These are phyloP conservation scores for Loxodonta africana DNA, from an alignment of 2,113 vertebrate genomes.

Conservation along the genomic window DNA sequence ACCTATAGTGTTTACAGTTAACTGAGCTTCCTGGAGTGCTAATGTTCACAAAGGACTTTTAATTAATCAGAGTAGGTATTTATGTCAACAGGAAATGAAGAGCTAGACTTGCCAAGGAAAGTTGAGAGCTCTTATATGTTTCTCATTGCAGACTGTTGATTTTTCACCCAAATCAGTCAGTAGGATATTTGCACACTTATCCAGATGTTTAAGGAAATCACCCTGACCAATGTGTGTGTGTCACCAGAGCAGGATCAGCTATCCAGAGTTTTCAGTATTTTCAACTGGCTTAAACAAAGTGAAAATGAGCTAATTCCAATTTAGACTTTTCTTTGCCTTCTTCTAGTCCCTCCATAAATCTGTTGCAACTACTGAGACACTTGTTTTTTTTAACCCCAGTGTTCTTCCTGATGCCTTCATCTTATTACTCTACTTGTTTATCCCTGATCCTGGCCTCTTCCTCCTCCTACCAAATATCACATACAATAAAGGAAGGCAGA, in stretches of 20 bases:
- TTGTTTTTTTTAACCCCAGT: background rate
- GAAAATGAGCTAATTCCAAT: background rate
- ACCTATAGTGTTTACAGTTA: conserved; percentile 13
- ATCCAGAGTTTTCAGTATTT: conserved; percentile 5
- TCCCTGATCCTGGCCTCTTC: background rate
- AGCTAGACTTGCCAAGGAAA: conserved; percentile 61
- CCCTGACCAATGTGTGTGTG: background rate
- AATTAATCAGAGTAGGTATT: conserved; percentile 71
- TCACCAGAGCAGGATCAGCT: background rate
- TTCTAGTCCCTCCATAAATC: background rate
- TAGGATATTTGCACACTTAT: background rate
- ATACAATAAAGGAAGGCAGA: conserved; percentile 60
- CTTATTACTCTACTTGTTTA: background rate
- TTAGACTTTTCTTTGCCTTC: background rate
- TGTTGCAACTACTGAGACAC: rapidly evolving
- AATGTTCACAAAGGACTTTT: conserved; percentile 64
- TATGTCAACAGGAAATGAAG: conserved; percentile 74
- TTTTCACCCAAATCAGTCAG: conserved; percentile 23
- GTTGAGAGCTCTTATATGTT: conserved; percentile 49
- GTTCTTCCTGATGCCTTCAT: background rate
- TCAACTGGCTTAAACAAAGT: conserved; percentile 32
- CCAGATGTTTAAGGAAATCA: background rate
- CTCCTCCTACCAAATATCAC: conserved; percentile 29
- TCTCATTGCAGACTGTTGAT: background rate
- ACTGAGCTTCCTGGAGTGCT: conserved; percentile 42